Evolutionary conservation across 1,140 invertebrate species (phyloP).

Genomic region (Zaprionus gabonicus): DNA sequence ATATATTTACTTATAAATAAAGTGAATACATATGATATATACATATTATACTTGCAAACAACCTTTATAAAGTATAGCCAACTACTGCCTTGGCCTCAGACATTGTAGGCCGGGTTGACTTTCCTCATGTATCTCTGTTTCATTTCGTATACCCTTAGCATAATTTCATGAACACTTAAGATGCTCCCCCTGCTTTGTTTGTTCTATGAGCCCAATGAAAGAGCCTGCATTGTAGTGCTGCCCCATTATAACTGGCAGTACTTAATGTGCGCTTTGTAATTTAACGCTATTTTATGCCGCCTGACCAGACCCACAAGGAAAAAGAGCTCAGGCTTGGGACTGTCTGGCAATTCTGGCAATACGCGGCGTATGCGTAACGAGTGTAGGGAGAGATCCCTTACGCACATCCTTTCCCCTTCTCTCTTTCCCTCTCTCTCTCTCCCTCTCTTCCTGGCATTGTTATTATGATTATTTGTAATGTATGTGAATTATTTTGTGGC

Average conservation of each 20-base stretch:
- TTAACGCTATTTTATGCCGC: slow-evolving; percentile 65
- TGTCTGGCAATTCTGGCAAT: background rate
- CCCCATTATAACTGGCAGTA: slow-evolving; percentile 34
- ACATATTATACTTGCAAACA: background rate
- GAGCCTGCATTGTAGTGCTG: slow-evolving; percentile 1
- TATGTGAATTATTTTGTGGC: slow-evolving; percentile 53
- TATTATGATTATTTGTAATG: slow-evolving; percentile 80
- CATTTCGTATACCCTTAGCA: background rate
- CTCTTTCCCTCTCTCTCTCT: background rate
- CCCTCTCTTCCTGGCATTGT: slow-evolving; percentile 51
- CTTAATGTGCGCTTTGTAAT: slow-evolving; percentile 57
- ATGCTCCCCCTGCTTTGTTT: background rate
- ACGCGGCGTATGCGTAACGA: slow-evolving; percentile 56
- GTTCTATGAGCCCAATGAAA: slow-evolving; percentile 19
- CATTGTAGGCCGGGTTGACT: background rate
- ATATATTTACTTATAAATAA: no score
- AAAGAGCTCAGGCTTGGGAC: background rate
- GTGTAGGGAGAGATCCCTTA: background rate
- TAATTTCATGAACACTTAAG: background rate
- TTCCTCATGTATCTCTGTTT: background rate
- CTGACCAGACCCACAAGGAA: slow-evolving; percentile 51
- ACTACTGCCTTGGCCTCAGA: background rate
- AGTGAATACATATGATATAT: background rate
- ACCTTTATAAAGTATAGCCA: background rate
- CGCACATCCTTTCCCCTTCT: background rate